A percentile compares a stretch with the other conserved stretches of the same genome.
phyloP scores from a whole-genome alignment of 2,888 invertebrate genomes.

The Nycteola revayana region DNA sequence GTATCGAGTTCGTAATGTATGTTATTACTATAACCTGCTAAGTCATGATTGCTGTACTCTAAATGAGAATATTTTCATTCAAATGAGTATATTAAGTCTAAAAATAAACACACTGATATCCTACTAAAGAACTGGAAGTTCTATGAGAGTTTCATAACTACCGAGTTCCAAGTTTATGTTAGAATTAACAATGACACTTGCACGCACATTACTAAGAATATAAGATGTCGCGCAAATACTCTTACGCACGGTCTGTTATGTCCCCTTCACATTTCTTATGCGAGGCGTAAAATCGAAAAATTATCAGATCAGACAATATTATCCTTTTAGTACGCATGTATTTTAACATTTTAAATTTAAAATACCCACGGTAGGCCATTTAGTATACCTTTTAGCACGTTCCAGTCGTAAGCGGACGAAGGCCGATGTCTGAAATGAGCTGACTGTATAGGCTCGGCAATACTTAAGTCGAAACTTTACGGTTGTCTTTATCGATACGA shows the following conservation, averaged over 20 bases:
- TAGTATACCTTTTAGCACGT: slow-evolving; percentile 43
- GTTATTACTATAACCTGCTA: too few relatives aligned
- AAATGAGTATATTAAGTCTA: slow-evolving; percentile 19
- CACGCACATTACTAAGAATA: slow-evolving; percentile 25
- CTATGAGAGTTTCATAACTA: too few relatives aligned
- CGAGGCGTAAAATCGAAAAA: slow-evolving; percentile 44
- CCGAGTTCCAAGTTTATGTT: slow-evolving; percentile 24
- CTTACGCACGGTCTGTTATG: slow-evolving; percentile 26
- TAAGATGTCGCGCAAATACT: slow-evolving; percentile 12
- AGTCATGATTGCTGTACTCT: not conserved
- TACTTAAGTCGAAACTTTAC: slow-evolving; percentile 70
- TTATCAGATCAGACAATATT: slow-evolving; percentile 47
- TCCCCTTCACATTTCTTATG: slow-evolving; percentile 37
- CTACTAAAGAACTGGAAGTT: slow-evolving; percentile 7
- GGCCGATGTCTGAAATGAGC: slow-evolving; percentile 44
- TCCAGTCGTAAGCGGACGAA: slow-evolving; percentile 37
- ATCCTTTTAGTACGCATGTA: slow-evolving; percentile 47
- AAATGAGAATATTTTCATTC: slow-evolving; percentile 17
- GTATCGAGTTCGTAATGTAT: too few relatives aligned
- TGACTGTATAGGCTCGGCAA: slow-evolving; percentile 44
- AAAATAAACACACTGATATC: slow-evolving; percentile 27
- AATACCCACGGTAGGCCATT: slow-evolving; percentile 39
- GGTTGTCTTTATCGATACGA: slow-evolving; percentile 59
- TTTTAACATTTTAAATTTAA: slow-evolving; percentile 50
- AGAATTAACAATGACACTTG: slow-evolving; percentile 38